Base-by-base conservation (phyloP, 2,888 invertebrate species). In the Pediacus dermestoides region DNA sequence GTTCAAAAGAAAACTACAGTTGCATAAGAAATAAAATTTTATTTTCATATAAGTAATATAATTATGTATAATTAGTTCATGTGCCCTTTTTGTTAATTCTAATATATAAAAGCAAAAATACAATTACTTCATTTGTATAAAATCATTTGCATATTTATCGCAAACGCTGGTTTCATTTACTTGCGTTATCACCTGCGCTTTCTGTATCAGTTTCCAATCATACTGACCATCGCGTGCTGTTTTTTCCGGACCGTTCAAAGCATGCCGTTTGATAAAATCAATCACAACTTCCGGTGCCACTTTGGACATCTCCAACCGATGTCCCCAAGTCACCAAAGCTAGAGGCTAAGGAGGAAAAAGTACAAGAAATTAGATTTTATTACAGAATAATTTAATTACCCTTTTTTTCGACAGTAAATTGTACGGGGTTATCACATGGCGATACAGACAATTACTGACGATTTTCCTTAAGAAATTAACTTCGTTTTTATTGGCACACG, bases 351-450 rank as follows among this genome's bases (percentile, higher is more conserved):
- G 72, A 37, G 71, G 70, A 45, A 53, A 35, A 41, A 44, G 47
- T 16, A 31, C 15, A 27, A 27, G 9, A 13, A 12, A 33, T 11
- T 15, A 27, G 9, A 26, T 28, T 16, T 10, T 16, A 35, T 9
- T 35, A 28, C 7, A 31, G 16, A 15, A 35, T 9, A 31, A 28
- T 28, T 25, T 14, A 10, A 16, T 72, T 69, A 81, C 81, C 53
- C 80, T 72, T 31, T 78, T 70, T n/a, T 70, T 62, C 18, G 72
- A 58, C 30, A 81, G 61, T 15, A 76, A 61, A 51, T 73, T 77
- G 44, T 80, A 82, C 0, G 89, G 82, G 1, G 87, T 81, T 37
- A 90, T 86, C 4, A 91, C 68, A 63, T 90, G 84, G 36, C 85
- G 76, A 49, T 82, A 80, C 2, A 89, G 66, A 61, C 90, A 90